phyloP scores from a whole-genome alignment of 2,888 invertebrate genomes.

The Lissocephala sabroskyi region DNA sequence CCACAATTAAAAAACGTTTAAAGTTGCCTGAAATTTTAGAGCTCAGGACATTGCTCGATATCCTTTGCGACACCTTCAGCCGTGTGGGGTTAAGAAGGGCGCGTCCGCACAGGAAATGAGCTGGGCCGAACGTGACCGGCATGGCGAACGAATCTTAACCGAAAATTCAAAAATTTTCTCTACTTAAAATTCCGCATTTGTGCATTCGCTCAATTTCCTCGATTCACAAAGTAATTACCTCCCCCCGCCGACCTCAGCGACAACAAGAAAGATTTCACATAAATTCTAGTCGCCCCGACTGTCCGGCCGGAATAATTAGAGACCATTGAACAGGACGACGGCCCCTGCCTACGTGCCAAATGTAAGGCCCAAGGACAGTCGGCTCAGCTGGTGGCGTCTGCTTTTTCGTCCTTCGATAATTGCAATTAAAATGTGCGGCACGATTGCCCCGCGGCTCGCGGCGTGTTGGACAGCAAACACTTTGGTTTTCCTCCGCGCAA shows the following conservation, averaged over 20 bases:
- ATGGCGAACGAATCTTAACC: not conserved
- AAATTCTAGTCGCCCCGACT: conserved; percentile 24
- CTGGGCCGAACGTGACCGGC: conserved; percentile 57
- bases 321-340: conserved; percentile 36
- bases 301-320: conserved; percentile 59
- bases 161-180: too few species aligned
- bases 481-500: conserved; percentile 35
- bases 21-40: conserved; percentile 37
- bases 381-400: not conserved
- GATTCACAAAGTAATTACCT: conserved; percentile 65
- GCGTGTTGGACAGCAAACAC: conserved; percentile 61
- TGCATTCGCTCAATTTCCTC: conserved; percentile 69
- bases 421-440: conserved; percentile 57
- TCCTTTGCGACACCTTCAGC: conserved; percentile 67
- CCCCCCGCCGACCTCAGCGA: too few species aligned
- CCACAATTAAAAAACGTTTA: conserved; percentile 67
- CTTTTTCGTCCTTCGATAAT: conserved; percentile 40
- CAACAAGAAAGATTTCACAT: conserved; percentile 46
- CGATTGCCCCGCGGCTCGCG: too few species aligned
- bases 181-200: conserved; percentile 57
- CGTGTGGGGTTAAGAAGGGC: too few species aligned
- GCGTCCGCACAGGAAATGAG: conserved; percentile 68
- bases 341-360: conserved; percentile 39
- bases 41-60: conserved; percentile 47
- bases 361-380: conserved; percentile 47